Percentiles rank a stretch among this genome's conserved stretches.
Conservation (phyloP, 2,888 invertebrate genomes). For the Philonicus albiceps region DNA sequence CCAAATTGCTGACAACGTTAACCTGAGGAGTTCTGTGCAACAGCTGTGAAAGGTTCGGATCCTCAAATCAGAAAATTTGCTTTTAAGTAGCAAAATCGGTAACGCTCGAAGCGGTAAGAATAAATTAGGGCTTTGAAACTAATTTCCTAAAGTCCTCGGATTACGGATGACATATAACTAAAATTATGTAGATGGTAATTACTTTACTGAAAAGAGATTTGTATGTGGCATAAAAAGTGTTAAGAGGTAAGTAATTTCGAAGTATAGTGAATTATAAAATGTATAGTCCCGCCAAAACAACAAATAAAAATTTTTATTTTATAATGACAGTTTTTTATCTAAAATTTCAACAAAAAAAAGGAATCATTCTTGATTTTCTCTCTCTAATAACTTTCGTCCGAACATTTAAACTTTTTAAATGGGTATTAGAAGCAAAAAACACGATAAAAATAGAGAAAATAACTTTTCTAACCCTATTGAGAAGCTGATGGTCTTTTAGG, state of each 20-base stretch:
- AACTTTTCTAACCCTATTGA: too few species aligned
- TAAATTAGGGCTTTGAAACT: not conserved
- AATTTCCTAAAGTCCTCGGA: not conserved
- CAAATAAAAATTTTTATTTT: too few species aligned
- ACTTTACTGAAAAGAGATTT: not conserved
- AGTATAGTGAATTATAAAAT: too few species aligned
- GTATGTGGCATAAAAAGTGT: not conserved
- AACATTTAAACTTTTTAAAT: too few species aligned
- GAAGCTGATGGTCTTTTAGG: too few species aligned
- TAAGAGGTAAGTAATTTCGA: not conserved
- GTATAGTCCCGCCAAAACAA: too few species aligned
- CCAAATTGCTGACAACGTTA: not conserved
- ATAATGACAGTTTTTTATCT: too few species aligned
- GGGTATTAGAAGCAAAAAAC: too few species aligned
- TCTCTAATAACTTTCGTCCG: too few species aligned
- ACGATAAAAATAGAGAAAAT: too few species aligned
- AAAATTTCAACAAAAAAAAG: too few species aligned
- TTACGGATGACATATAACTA: not conserved
- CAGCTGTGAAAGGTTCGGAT: not conserved
- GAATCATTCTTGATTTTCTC: too few species aligned
- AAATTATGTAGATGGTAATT: not conserved
- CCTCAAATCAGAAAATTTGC: not conserved
- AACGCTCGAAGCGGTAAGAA: not conserved
- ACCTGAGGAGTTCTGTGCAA: not conserved
- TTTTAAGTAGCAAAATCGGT: not conserved